Evolutionary conservation across 2,113 vertebrate genomes (phyloP).

Genomic region (Halichoerus grypus): DNA sequence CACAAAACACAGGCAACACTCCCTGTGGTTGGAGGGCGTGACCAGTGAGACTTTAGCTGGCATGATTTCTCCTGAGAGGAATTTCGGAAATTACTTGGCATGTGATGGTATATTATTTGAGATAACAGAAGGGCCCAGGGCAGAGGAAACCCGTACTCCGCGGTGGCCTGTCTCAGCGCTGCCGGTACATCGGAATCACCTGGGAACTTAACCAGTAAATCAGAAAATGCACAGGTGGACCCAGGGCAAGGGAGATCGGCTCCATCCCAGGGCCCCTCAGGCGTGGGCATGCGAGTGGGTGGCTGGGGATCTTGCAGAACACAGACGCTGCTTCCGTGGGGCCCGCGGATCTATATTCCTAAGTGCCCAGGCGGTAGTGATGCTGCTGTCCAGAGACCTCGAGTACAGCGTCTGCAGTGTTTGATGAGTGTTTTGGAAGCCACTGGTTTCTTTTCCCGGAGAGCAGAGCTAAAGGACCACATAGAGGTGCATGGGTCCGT

Average conservation of each 20-base stretch:
- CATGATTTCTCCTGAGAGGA: background rate
- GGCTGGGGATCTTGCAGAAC: no score
- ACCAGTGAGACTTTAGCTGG: background rate
- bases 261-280: fast-evolving
- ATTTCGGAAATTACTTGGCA: background rate
- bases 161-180: background rate
- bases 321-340: background rate
- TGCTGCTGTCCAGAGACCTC: background rate
- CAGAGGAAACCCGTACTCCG: background rate
- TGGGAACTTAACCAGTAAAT: background rate
- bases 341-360: background rate
- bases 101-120: background rate
- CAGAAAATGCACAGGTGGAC: background rate
- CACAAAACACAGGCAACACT: background rate
- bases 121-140: background rate
- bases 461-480: background rate
- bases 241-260: background rate
- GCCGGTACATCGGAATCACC: background rate
- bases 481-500: fast-evolving
- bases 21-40: background rate
- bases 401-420: background rate
- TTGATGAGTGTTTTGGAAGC: background rate
- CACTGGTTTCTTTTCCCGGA: background rate
- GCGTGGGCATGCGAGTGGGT: fast-evolving
- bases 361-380: background rate